Percentiles rank a stretch among this genome's conserved stretches.
Conservation (phyloP, 2,113 vertebrate species). For the Acrocephalus kingi region DNA sequence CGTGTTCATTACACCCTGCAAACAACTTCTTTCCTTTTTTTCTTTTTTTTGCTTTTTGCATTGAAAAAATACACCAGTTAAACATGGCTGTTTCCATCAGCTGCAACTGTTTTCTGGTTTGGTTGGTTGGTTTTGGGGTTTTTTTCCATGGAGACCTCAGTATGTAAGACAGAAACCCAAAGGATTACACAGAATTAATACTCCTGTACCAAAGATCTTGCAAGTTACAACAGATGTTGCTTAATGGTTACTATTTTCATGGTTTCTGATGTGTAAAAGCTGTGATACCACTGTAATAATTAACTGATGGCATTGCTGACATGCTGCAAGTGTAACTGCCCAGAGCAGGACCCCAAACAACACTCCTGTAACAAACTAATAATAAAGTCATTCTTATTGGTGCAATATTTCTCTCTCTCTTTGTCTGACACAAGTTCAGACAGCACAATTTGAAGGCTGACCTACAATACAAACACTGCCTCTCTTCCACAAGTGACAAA, state of each 20-base stretch:
- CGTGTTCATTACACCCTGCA: background rate
- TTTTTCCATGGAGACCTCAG: background rate
- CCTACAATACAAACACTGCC: background rate
- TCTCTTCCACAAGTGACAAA: background rate
- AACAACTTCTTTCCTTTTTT: background rate
- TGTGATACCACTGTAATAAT: background rate
- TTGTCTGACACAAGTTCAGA: background rate
- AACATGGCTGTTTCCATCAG: background rate
- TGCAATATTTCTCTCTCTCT: background rate
- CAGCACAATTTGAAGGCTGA: background rate
- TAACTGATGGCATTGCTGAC: background rate
- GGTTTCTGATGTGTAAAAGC: background rate
- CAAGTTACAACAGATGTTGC: background rate
- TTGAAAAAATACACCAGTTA: background rate
- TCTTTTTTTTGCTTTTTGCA: background rate
- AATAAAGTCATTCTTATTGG: accelerated
- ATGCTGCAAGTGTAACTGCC: background rate
- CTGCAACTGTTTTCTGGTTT: background rate
- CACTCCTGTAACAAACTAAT: background rate
- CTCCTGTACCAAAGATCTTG: background rate
- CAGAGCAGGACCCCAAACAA: background rate
- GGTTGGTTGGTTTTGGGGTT: background rate
- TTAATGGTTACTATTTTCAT: background rate
- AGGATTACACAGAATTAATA: background rate
- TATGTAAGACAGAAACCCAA: background rate